Conservation (phyloP, 2,888 invertebrate species). For the Mythimna albipuncta region DNA sequence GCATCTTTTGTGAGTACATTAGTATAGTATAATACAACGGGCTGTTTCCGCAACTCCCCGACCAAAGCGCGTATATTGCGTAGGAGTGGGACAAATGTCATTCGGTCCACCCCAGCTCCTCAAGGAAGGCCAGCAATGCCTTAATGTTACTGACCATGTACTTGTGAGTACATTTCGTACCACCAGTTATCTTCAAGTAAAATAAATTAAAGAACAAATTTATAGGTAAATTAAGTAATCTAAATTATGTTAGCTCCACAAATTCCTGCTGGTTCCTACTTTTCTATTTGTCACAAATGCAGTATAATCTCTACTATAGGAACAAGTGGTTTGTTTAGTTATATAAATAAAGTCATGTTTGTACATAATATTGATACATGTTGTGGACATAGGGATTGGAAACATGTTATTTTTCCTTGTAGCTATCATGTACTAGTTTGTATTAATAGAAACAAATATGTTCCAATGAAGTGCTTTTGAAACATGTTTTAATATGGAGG, state of each 20-base stretch:
- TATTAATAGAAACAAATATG: slow-evolving; percentile 23
- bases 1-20: too few species aligned
- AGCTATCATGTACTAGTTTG: slow-evolving; percentile 15
- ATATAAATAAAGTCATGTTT: slow-evolving; percentile 25
- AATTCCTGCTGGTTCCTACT: slow-evolving; percentile 37
- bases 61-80: too few species aligned
- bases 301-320: slow-evolving; percentile 29
- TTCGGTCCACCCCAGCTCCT: too few species aligned
- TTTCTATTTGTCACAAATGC: slow-evolving; percentile 12
- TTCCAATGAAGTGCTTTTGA: neutral
- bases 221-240: too few species aligned
- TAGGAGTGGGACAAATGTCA: too few species aligned
- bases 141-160: too few species aligned
- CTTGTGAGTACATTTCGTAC: too few species aligned
- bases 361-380: neutral
- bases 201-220: neutral
- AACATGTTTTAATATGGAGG: neutral
- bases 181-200: neutral
- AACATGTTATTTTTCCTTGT: slow-evolving; percentile 45
- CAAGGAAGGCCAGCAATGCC: too few species aligned
- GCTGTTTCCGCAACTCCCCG: too few species aligned
- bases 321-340: slow-evolving; percentile 37
- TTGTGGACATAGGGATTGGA: slow-evolving; percentile 16
- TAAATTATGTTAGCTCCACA: slow-evolving; percentile 11
- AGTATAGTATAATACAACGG: too few species aligned